A percentile compares a stretch with the other conserved stretches of the same genome.
Evolutionary conservation across 2,888 invertebrate species (phyloP).

Genomic region (Noctua fimbriata): DNA sequence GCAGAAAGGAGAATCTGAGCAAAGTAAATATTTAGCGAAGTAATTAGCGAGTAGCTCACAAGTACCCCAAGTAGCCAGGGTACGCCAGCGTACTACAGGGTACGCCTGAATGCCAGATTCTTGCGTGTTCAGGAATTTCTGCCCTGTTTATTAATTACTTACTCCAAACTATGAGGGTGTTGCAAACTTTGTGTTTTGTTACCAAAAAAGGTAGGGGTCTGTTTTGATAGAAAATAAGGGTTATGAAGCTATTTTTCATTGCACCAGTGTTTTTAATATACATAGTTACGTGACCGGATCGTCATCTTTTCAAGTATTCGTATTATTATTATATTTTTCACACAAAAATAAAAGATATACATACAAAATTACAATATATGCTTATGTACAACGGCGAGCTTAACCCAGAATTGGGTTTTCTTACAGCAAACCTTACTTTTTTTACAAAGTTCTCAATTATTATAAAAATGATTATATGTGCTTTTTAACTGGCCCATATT

Average conservation of each 20-base stretch:
- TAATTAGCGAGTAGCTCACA: constrained; percentile 83
- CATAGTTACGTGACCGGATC: background rate
- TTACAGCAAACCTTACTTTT: too few species aligned
- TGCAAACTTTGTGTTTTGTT: constrained; percentile 35
- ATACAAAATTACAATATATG: too few species aligned
- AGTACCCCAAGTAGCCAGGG: constrained; percentile 56
- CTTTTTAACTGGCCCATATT: background rate
- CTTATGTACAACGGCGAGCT: too few species aligned
- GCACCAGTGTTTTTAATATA: background rate
- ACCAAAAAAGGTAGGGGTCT: constrained; percentile 16
- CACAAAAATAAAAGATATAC: too few species aligned
- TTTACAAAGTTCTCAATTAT: too few species aligned
- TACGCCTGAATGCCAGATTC: constrained; percentile 57
- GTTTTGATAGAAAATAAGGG: background rate
- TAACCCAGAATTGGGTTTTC: too few species aligned
- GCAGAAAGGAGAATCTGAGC: constrained; percentile 75
- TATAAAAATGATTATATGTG: background rate
- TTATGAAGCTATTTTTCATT: background rate
- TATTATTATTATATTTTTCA: too few species aligned
- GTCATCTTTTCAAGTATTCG: background rate
- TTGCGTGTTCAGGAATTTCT: constrained; percentile 62
- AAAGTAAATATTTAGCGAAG: constrained; percentile 86
- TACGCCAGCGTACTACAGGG: constrained; percentile 25
- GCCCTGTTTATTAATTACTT: constrained; percentile 65
- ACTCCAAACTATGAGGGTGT: constrained; percentile 55